phyloP scores from a whole-genome alignment of 2,888 invertebrate species.

The Drosophila kokeensis region DNA sequence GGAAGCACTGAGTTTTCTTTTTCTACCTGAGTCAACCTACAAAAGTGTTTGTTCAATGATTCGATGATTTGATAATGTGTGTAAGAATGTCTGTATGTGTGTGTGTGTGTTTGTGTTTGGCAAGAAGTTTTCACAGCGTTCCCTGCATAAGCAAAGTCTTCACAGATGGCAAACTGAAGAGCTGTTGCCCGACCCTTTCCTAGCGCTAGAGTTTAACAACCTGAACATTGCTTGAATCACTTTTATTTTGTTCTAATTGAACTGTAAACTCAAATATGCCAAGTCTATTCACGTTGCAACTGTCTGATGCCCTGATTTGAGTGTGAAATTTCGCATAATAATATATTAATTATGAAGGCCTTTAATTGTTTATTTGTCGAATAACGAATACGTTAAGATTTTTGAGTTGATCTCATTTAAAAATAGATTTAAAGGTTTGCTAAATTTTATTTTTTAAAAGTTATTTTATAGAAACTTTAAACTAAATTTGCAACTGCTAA shows the following conservation, averaged over 20 bases:
- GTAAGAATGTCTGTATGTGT: conserved; percentile 1
- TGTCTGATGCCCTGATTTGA: conserved; percentile 10
- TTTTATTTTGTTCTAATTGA: conserved; percentile 3
- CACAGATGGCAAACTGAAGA: conserved; percentile 13
- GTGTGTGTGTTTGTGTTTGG: conserved; percentile 22
- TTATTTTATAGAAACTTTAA: neutral
- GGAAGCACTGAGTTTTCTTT: conserved; percentile 75
- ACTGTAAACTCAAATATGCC: neutral
- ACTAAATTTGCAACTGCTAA: neutral
- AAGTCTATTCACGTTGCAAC: neutral
- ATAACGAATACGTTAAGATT: neutral
- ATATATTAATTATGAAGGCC: neutral
- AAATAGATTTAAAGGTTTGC: neutral
- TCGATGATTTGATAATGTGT: conserved; percentile 47
- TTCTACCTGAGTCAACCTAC: conserved; percentile 40
- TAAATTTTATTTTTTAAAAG: neutral
- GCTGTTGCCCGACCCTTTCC: conserved; percentile 3
- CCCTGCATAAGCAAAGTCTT: conserved; percentile 63
- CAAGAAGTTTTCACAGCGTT: conserved; percentile 52
- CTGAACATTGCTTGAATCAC: conserved; percentile 1
- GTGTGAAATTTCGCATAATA: conserved; percentile 38
- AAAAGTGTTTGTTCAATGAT: conserved; percentile 70
- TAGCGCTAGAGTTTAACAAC: conserved; percentile 50
- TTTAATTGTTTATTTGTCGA: neutral
- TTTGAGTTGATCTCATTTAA: neutral